Base-by-base conservation (phyloP, 2,888 invertebrate genomes). In the Tinea semifulvella region DNA sequence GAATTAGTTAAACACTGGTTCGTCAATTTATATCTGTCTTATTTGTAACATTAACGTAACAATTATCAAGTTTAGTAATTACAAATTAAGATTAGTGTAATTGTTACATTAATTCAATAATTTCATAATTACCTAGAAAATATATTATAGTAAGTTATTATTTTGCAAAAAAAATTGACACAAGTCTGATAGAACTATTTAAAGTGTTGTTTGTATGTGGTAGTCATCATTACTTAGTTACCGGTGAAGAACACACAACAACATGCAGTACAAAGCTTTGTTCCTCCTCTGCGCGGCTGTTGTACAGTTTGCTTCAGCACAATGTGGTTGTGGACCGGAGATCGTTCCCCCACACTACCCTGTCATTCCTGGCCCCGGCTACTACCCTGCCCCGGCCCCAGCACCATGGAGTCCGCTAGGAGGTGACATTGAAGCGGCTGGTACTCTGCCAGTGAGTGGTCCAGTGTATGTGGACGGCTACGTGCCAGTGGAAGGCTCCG, bases 341-440 rank as follows among this genome's bases (percentile, higher is more conserved):
- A 10, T 4, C n/a, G 27, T 11, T 10, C 27, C 27, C n/a, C n/a
- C 27, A 2, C 2, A 6, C 3, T 31, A 31, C 13, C n/a, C 31
- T 7, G 31, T 2, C 7, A 7, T 2, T 4, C 2, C 31, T 31
- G 31, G 31, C 31, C 31, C 31, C 53, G 53, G 49, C 60, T 58
- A 48, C 49, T 2, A 11, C 13, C 13, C 31, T 7, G 31, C 31
- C 7, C 2, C 31, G 6, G 31, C 13, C n/a, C n/a, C n/a, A n/a
- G n/a, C n/a, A n/a, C n/a, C 14, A 45, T 47, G n/a, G n/a, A n/a
- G n/a, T n/a, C n/a, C n/a, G n/a, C n/a, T n/a, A n/a, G n/a, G n/a
- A n/a, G 31, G 31, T 31, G 31, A 31, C 13, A 31, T 31, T 31
- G 31, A 31, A n/a, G 31, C 44, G 38, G 38, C 18, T 38, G 38